Evolutionary conservation across 2,113 vertebrate species (phyloP), one percentile per base, ranked within the genome.

Genomic region (Ancistrus triradiatus): DNA sequence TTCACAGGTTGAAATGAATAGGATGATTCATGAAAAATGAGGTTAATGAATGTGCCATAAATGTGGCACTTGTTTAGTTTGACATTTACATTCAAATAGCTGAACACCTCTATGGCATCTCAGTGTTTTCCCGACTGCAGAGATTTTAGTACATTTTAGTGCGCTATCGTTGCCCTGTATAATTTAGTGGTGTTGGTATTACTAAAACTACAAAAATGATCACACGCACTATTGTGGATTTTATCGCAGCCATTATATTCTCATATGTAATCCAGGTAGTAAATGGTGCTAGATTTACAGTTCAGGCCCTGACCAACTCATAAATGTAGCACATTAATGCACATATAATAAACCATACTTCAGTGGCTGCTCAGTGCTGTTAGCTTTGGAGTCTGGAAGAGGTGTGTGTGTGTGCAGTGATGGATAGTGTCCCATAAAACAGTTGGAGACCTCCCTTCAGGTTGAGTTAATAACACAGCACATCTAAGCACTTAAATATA

Each of bases 271-370:
- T 31, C 53, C 56, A 68, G 64, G 60, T 67, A 70, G 63, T 70
- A 74, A 77, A 77, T 68, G 46, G 47, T 42, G 37, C 35, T 50
- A 51, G 74, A 77, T 77, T 77, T 77, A 73, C 74, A 53, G 60
- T 60, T 63, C 52, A 48, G 51, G 64, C n/a, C 68, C 33, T 60
- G 74, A 69, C 74, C 68, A 28, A 37, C 67, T 64, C 63, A 58
- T 75, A 75, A 75, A 75, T 68, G 66, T 72, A 68, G 69, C 63
- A 69, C 65, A 64, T 71, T 77, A 77, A 74, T 64, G 49, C 51
- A 48, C 46, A 21, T 74, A 63, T 68, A 74, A 74, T 74, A 68
- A 74, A 71, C 57, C 57, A 53, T 65, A 61, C 42, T 42, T 57
- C 55, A 56, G 47, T 53, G 49, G 44, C 65, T 69, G 66, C 59